Evolutionary conservation across 2,888 invertebrate species (phyloP), one percentile per base, ranked within the genome.

Genomic region (Mycogona germanica): DNA sequence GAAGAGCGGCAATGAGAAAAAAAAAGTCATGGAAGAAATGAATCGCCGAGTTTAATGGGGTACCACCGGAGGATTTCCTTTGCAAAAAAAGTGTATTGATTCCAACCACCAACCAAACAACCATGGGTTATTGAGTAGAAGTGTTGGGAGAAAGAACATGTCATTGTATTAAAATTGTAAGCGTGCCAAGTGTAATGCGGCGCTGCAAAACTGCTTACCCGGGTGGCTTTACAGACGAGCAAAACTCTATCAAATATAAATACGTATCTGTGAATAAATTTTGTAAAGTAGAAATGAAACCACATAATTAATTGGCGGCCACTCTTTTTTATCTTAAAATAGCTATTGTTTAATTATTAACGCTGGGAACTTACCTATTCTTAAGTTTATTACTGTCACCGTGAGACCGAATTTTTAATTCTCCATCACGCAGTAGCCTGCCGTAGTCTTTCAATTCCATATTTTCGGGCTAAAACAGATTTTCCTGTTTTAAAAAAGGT

Each of bases 191-290:
- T n/a, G n/a, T n/a, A n/a, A n/a, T n/a, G n/a, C n/a, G n/a, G n/a
- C n/a, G n/a, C n/a, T n/a, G n/a, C n/a, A n/a, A n/a, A n/a, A n/a
- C n/a, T 45, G 70, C 75, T 72, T 67, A 84, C 84, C 76, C 82
- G 80, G 37, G 80, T 76, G 12, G 84, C 78, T 72, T 92, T 93
- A 72, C 91, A 92, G 68, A 93, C 82, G 65, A 98, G 79, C 75
- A 98, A 84, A 58, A 93, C 87, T 74, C 92, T 92, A 72, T 98
- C 96, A 71, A 98, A 98, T 55, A 98, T 83, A 74, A 98, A 98
- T 28, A 93, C 88, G 70, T 95, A 95, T 68, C 96, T 75, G 67
- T 47, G 65, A 65, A 45, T 38, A 58, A 56, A 56, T 38, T 53
- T 19, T 12, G 56, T 17, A 14, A 51, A 51, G 19, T 51, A 23